Evolutionary conservation across 2,113 vertebrate species (phyloP).

Genomic region (Gymnarchus niloticus): DNA sequence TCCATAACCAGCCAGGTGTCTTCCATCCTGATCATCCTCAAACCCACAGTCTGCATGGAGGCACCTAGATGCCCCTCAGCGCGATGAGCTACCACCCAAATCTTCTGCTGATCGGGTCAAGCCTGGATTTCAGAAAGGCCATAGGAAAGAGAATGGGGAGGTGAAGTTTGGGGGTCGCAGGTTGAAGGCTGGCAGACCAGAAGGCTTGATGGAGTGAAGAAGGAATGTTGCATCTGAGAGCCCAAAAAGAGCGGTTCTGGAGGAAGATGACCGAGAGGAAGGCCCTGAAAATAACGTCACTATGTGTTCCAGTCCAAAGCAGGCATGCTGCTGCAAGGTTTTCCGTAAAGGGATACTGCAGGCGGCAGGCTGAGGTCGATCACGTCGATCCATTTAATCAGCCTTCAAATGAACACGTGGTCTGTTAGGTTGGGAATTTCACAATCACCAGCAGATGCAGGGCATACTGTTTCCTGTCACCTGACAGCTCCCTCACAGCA

Average conservation of each 20-base stretch:
- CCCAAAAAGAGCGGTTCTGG: not conserved
- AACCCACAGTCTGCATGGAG: not conserved
- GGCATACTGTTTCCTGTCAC: not conserved
- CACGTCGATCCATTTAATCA: not conserved
- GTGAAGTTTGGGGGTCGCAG: not conserved
- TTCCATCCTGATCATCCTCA: not conserved
- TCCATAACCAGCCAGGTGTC: not conserved
- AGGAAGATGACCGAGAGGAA: not conserved
- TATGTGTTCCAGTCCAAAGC: not conserved
- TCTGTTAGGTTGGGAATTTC: not conserved
- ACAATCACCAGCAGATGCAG: not conserved
- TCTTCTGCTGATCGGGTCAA: not conserved
- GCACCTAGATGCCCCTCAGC: not conserved
- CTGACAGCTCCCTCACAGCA: not conserved
- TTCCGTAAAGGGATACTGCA: not conserved
- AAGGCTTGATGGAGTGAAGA: not conserved
- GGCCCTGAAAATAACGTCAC: not conserved
- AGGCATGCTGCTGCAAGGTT: not conserved
- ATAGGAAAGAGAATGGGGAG: not conserved
- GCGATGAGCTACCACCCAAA: not conserved
- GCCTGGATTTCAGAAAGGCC: not conserved
- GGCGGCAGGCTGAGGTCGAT: not conserved
- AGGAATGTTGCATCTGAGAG: not conserved
- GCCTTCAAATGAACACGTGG: not conserved
- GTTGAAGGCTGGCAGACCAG: too few relatives aligned